Base-by-base conservation (phyloP, 2,113 vertebrate species). In the Todiramphus chloris region DNA sequence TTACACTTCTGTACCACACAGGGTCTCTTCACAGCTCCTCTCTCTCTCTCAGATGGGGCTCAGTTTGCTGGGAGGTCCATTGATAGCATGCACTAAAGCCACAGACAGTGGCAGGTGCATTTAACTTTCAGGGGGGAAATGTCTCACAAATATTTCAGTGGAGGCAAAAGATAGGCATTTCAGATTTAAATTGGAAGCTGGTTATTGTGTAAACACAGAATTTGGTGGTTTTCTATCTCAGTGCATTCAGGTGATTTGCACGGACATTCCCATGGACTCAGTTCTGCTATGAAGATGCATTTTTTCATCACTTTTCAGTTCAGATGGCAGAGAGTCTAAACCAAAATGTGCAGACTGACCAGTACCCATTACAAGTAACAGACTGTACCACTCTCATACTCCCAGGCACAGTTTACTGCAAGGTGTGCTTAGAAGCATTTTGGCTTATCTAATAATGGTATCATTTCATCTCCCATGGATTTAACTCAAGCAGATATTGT, bases 61-160 rank as follows among this genome's bases (percentile, higher is more conserved):
- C 58, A 10, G 3, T 28, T 69, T 81, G 48, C 60, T 60, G 56
- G 24, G 24, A 20, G 8, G 39, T n/a, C 83, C 64, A 4, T 3
- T 63, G 51, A 31, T 72, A 6, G 44, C 14, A 6, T 6, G 15
- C 2, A 10, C 64, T 44, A 25, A 77, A 37, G 78, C 41, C 58
- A 28, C 19, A 30, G 13, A 55, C 48, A 55, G 30, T 15, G 9
- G 15, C 72, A 64, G n/a, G 37, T 5, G 0, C 5, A 2, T 78
- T 55, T 20, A 66, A 74, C 14, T 78, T 82, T 10, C 16, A 30
- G 13, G 30, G 79, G 23, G 13, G 66, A 64, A 59, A 56, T 6
- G 17, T 37, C 37, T 19, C 43, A 13, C 60, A 93, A 78, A 78
- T 69, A 48, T 30, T 23, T 44, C 44, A 17, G 27, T 50, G 46